Evolutionary conservation across 2,113 vertebrate genomes (phyloP).

Genomic region (Manacus vitellinus): DNA sequence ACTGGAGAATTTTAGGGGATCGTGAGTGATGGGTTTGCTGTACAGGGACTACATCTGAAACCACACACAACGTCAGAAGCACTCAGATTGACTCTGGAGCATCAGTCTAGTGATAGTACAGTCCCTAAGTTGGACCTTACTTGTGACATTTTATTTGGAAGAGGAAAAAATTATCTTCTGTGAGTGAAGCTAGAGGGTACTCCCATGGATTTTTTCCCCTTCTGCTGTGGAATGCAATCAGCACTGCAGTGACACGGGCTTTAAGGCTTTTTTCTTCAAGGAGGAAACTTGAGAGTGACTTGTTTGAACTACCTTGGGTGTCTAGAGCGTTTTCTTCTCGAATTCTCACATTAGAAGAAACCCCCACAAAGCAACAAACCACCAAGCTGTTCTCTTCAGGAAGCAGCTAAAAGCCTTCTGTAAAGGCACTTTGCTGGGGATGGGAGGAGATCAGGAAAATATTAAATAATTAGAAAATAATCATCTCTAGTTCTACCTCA

Average conservation of each 20-base stretch:
- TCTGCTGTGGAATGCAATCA: background rate
- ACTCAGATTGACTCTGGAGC: background rate
- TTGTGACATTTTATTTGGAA: background rate
- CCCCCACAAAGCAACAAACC: background rate
- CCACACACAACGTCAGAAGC: accelerated
- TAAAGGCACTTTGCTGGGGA: background rate
- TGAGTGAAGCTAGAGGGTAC: background rate
- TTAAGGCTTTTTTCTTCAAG: background rate
- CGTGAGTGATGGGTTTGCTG: background rate
- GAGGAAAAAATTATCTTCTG: background rate
- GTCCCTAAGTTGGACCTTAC: background rate
- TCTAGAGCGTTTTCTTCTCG: background rate
- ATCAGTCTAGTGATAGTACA: background rate
- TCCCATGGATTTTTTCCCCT: background rate
- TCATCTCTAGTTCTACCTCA: slow-evolving; percentile 8
- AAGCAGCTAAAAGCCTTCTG: slow-evolving; percentile 6
- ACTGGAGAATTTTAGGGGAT: background rate
- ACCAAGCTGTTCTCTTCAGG: slow-evolving; percentile 5
- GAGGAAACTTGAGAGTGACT: background rate
- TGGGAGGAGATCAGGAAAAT: slow-evolving; percentile 17
- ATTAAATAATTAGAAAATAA: slow-evolving; percentile 66
- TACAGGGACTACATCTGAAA: background rate
- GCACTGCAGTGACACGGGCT: background rate
- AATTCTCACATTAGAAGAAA: background rate
- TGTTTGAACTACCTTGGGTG: background rate